Conservation (phyloP, 2,113 vertebrate species). For the Strix aluco region DNA sequence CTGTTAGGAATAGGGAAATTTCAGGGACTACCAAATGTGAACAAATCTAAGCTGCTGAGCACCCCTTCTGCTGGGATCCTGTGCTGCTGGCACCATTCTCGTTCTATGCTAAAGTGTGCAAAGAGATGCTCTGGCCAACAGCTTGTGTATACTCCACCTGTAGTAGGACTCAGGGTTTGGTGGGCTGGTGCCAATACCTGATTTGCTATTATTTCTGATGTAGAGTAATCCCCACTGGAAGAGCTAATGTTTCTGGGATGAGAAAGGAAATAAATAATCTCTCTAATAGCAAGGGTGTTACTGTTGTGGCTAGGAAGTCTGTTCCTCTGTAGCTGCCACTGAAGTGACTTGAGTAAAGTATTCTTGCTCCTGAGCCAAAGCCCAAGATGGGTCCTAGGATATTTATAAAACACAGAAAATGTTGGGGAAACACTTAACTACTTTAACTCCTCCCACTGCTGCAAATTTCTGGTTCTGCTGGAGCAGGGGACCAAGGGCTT, state of each 20-base stretch:
- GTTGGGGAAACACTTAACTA: not conserved
- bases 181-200: not conserved
- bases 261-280: not conserved
- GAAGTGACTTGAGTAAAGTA: not conserved
- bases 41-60: not conserved
- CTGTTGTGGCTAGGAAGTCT: not conserved
- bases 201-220: not conserved
- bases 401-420: not conserved
- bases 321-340: not conserved
- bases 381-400: not conserved
- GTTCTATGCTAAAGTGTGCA: accelerated
- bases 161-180: not conserved
- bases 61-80: not conserved
- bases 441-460: not conserved
- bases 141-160: not conserved
- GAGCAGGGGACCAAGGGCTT: not conserved
- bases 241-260: not conserved
- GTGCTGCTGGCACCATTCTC: not conserved
- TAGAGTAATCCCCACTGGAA: not conserved
- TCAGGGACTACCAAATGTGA: not conserved
- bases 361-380: not conserved
- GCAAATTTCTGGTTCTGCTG: not conserved
- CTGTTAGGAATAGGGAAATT: not conserved
- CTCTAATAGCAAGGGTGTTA: not conserved
- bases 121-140: not conserved